Conservation (phyloP, 1,140 invertebrate genomes). For the Melanaphis sacchari region DNA sequence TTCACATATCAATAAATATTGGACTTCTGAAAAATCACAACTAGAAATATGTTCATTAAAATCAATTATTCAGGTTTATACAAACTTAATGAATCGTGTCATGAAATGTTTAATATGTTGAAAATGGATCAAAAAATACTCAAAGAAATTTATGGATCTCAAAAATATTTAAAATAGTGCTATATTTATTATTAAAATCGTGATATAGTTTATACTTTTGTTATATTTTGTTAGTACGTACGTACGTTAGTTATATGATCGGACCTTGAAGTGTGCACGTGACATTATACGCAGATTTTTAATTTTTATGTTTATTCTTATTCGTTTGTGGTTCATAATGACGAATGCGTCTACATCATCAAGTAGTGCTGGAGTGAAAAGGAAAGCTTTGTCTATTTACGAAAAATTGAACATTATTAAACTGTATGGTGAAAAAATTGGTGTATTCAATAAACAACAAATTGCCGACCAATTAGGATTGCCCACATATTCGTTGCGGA, state of each 20-base stretch:
- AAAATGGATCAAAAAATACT: not conserved
- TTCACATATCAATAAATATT: not conserved
- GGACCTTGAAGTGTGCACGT: not conserved
- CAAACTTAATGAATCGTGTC: not conserved
- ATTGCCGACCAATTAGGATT: slow-evolving; percentile 1
- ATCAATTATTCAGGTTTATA: not conserved
- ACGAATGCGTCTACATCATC: not conserved
- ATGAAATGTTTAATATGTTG: not conserved
- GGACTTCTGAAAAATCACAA: not conserved
- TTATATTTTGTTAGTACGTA: not conserved
- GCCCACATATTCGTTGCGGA: not conserved
- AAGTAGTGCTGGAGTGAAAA: not conserved
- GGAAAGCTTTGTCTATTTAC: slow-evolving; percentile 1
- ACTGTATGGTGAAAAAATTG: slow-evolving; percentile 5
- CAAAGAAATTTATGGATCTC: slow-evolving; percentile 26
- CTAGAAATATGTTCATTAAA: not conserved
- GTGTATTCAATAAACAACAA: slow-evolving; percentile 5
- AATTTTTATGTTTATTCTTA: not conserved
- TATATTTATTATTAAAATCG: not conserved
- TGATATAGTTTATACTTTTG: not conserved
- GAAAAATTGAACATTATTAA: not conserved
- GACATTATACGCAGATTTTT: not conserved
- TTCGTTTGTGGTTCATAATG: not conserved
- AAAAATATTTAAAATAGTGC: slow-evolving; percentile 21
- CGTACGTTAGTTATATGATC: not conserved